phyloP scores from a whole-genome alignment of 2,797 vertebrate species.

The Sebastiscus albofasciatus region DNA sequence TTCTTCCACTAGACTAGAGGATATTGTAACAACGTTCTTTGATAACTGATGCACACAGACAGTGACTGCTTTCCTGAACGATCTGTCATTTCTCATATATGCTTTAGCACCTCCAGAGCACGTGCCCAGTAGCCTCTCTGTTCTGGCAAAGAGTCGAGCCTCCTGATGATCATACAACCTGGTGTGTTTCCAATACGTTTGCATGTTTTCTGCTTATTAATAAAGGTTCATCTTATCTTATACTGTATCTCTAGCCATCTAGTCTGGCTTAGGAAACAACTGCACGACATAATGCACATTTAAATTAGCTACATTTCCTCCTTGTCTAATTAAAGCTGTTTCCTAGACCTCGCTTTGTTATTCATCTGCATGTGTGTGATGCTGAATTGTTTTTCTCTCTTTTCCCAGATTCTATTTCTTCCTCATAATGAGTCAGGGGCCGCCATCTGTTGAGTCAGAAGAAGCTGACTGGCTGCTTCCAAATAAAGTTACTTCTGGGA shows the following conservation, averaged over 20 bases:
- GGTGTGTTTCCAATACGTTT: conserved; percentile 22
- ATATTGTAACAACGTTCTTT: background rate
- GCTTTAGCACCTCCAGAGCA: conserved; percentile 13
- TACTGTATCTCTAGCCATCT: background rate
- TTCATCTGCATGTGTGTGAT: background rate
- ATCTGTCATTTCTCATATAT: background rate
- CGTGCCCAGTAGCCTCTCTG: conserved; percentile 12
- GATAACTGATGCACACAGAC: background rate
- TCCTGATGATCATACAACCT: conserved; percentile 7
- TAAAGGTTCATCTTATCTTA: too few species aligned
- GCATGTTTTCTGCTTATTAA: background rate
- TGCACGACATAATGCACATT: background rate
- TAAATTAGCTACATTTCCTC: background rate
- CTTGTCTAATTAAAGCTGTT: background rate
- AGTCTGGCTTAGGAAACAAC: background rate
- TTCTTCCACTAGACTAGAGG: background rate
- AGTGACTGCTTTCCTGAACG: background rate
- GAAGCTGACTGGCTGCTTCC: conserved; percentile 33
- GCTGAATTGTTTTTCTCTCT: conserved; percentile 11
- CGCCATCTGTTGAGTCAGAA: conserved; percentile 63
- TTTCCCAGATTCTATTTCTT: conserved; percentile 35
- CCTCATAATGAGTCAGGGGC: conserved; percentile 56
- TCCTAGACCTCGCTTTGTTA: background rate
- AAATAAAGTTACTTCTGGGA: conserved; percentile 33
- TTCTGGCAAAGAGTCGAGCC: conserved; percentile 18